phyloP scores from a whole-genome alignment of 2,797 vertebrate genomes.

The Phrynocephalus vlangalii region DNA sequence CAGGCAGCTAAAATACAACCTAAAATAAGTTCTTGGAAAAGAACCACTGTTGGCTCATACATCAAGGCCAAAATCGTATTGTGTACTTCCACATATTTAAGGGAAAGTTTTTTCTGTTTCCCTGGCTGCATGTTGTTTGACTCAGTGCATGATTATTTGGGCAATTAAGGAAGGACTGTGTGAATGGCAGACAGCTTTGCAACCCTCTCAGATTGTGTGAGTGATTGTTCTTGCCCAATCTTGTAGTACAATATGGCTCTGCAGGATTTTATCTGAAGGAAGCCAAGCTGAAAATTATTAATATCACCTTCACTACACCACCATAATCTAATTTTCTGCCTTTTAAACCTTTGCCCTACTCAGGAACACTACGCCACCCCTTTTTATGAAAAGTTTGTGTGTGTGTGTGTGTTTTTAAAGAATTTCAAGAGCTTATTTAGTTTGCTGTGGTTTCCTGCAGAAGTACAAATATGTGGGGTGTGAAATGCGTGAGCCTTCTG shows the following conservation, averaged over 20 bases:
- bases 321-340: not conserved
- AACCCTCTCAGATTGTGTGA: too few relatives aligned
- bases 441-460: conserved; percentile 27
- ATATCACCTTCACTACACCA: not conserved
- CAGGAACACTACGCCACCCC: too few relatives aligned
- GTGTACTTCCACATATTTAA: too few relatives aligned
- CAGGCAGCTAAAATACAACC: not conserved
- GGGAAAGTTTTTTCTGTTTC: too few relatives aligned
- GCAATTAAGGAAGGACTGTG: too few relatives aligned
- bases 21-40: not conserved
- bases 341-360: not conserved
- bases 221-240: too few relatives aligned
- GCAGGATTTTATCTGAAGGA: not conserved
- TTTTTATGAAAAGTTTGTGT: not conserved
- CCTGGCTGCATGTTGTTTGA: too few relatives aligned
- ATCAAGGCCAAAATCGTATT: not conserved
- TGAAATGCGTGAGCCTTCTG: not conserved
- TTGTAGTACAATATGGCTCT: too few relatives aligned
- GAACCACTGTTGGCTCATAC: not conserved
- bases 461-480: conserved; percentile 19
- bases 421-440: not conserved
- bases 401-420: not conserved
- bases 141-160: too few relatives aligned
- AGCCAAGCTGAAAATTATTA: not conserved
- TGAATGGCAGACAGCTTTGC: too few relatives aligned